Base-by-base conservation (phyloP, 92 coral and sea anemone genomes). In the Palythoa grandiflora region DNA sequence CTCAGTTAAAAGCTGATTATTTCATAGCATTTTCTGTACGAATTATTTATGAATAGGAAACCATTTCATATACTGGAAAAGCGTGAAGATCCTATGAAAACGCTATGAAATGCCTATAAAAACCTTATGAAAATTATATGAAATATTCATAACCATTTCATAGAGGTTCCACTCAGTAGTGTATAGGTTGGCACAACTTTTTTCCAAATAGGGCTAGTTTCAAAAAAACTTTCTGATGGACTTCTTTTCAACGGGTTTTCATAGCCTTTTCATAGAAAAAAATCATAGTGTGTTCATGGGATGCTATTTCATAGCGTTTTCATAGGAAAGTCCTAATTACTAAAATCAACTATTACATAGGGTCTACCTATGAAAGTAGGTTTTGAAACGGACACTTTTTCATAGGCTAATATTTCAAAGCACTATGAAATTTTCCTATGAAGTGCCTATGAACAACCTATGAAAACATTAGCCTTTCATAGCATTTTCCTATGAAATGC, bases 1-100 rank as follows among this genome's bases (percentile, higher is more conserved):
- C 51, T 76, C 63, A 51, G 80, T 48, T 76, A 4, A n/a, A 76
- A 76, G 80, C 14, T 40, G 51, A 9, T 73, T 73, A 73, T 47
- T 73, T 73, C 78, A 73, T 73, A 73, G 78, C 78, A 4, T 51
- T 50, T 76, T 76, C 16, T 52, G 80, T 76, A 76, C 51, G 80
- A 76, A 76, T 1, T 10, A 76, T 2, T 1, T 76, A 51, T 76
- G 80, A 76, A 76, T 51, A 37, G 60, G 80, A 76, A 76, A 76
- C 80, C 77, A 73, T 73, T 71, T 71, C 76, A 71, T 71, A 71
- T 71, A 71, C 11, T 7, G 17, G 76, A 36, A 36, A 39, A 28
- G 9, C 16, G 14, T n/a, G n/a, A n/a, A 71, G 38, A 7, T 38
- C 52, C 76, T 36, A 72, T 72, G 76, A 51, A 51, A 75, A 50